Percentiles rank a stretch among this genome's conserved stretches.
These are phyloP conservation scores for Mormoops blainvillei DNA, from an alignment of 2,113 vertebrate genomes.

Conservation along the genomic window DNA sequence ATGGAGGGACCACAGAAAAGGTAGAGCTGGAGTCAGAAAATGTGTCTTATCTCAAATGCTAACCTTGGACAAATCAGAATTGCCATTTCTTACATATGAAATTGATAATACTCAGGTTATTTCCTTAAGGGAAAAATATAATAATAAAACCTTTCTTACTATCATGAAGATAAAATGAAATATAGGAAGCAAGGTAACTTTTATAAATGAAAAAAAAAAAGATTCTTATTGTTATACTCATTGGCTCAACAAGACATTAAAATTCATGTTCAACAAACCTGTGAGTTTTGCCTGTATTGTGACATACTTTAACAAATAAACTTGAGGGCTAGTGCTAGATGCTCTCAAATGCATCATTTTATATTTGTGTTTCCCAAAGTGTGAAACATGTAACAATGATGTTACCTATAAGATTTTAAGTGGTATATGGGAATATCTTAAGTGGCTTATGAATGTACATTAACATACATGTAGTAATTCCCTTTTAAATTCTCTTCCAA, in stretches of 20 bases:
- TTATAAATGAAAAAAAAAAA: neutral
- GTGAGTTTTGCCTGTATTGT: neutral
- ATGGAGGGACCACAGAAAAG: neutral
- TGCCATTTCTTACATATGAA: neutral
- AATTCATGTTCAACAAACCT: neutral
- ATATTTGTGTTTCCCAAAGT: neutral
- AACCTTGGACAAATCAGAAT: neutral
- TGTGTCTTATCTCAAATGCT: neutral
- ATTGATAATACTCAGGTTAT: neutral
- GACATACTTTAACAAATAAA: neutral
- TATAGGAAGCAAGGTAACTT: neutral
- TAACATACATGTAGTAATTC: neutral
- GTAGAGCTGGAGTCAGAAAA: neutral
- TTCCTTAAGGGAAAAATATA: neutral
- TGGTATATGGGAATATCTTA: neutral
- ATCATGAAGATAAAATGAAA: neutral
- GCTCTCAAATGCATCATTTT: neutral
- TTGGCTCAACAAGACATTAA: neutral
- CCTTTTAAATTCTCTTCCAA: neutral
- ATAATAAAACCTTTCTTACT: neutral
- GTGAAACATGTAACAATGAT: neutral
- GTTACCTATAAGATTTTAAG: neutral
- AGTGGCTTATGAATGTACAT: neutral
- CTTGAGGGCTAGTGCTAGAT: neutral
- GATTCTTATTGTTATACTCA: neutral